Evolutionary conservation across 2,888 invertebrate species (phyloP).

Genomic region (Chrysotoxum bicinctum): DNA sequence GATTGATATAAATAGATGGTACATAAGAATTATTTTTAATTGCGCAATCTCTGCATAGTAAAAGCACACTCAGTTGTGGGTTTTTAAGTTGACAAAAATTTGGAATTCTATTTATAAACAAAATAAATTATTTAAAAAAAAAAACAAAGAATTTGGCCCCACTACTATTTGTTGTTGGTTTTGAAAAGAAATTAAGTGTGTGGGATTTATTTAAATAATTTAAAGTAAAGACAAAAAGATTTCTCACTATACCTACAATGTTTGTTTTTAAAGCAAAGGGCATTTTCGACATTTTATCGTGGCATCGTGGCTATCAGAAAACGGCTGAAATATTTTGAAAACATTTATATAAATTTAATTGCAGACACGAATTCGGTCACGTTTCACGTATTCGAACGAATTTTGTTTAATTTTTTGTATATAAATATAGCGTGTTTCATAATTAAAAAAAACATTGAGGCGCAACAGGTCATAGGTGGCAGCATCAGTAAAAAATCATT

Average conservation of each 20-base stretch:
- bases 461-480: no score
- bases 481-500: no score
- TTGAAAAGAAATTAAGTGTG: neutral
- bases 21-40: constrained; percentile 21
- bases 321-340: constrained; percentile 20
- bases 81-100: constrained; percentile 30
- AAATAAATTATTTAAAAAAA: neutral
- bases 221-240: neutral
- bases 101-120: constrained; percentile 31
- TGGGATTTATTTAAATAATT: constrained; percentile 7
- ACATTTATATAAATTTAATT: constrained; percentile 8
- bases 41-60: constrained; percentile 62
- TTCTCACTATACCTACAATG: neutral
- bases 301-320: neutral
- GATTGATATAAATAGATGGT: constrained; percentile 59
- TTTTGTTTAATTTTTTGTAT: neutral
- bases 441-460: no score
- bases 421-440: neutral
- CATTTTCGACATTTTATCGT: neutral
- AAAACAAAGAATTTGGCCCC: neutral
- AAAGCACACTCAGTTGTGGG: neutral
- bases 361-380: neutral
- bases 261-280: neutral
- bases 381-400: neutral
- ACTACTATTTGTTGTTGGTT: constrained; percentile 2